phyloP scores from a whole-genome alignment of 2,888 invertebrate genomes.

The Drosophila affinis region DNA sequence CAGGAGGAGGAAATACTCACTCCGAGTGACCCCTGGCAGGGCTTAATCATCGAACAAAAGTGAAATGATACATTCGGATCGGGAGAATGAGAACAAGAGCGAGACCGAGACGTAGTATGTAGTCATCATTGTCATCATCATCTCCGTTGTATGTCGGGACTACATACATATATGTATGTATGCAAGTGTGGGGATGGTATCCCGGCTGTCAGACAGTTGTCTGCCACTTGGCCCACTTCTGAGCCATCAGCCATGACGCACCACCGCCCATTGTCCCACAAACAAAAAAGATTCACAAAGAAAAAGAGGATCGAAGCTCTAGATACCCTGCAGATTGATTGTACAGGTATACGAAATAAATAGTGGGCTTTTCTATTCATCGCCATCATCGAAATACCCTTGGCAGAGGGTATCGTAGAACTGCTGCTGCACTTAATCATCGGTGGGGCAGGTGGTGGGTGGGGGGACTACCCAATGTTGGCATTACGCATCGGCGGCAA shows the following conservation, averaged over 20 bases:
- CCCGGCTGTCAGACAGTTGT: constrained; percentile 53
- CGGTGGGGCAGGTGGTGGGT: constrained; percentile 4
- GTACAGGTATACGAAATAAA: background rate
- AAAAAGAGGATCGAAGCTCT: constrained; percentile 10
- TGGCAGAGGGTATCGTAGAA: constrained; percentile 8
- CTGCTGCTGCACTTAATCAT: constrained; percentile 74
- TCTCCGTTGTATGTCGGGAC: constrained; percentile 29
- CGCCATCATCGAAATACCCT: background rate
- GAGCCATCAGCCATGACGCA: constrained; percentile 63
- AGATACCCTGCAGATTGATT: background rate
- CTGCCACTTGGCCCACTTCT: constrained; percentile 71
- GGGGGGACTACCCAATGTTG: constrained; percentile 62
- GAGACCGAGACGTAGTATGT: constrained; percentile 5
- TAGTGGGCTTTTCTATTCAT: background rate
- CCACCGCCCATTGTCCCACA: constrained; percentile 29
- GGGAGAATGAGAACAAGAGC: constrained; percentile 49
- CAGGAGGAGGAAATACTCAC: constrained; percentile 22
- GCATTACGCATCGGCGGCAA: constrained; percentile 64
- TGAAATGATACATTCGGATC: constrained; percentile 60
- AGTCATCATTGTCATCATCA: constrained; percentile 28
- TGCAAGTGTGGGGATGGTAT: constrained; percentile 5
- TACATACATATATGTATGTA: no score
- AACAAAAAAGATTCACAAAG: constrained; percentile 18
- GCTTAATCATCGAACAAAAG: constrained; percentile 72
- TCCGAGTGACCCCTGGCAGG: constrained; percentile 43